These are phyloP conservation scores for Mobula birostris DNA, from an alignment of 2,113 vertebrate genomes.

Conservation along the genomic window DNA sequence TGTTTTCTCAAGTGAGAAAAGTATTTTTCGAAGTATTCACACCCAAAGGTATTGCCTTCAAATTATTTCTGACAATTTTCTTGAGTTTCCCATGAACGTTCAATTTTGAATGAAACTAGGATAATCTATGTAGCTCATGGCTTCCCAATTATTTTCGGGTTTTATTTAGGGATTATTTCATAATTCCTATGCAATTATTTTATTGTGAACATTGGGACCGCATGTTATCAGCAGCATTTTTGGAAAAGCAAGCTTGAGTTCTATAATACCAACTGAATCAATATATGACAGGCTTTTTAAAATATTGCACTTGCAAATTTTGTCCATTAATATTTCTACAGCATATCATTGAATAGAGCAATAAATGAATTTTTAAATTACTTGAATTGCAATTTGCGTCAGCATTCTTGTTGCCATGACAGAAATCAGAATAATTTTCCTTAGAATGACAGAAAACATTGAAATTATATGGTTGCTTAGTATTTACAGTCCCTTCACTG, in stretches of 20 bases:
- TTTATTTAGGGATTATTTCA: neutral
- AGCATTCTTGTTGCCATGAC: neutral
- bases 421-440: neutral
- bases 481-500: neutral
- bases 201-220: slow-evolving; percentile 38
- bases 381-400: neutral
- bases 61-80: neutral
- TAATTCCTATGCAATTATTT: neutral
- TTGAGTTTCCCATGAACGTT: neutral
- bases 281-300: neutral
- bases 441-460: neutral
- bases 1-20: neutral
- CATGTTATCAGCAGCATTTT: slow-evolving; percentile 40
- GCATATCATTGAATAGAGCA: neutral
- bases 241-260: slow-evolving; percentile 39
- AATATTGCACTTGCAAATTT: slow-evolving; percentile 23
- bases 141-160: neutral
- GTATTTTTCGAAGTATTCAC: neutral
- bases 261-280: neutral
- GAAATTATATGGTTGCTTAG: neutral
- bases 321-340: neutral
- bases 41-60: neutral
- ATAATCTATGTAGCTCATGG: neutral
- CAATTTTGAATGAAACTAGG: neutral
- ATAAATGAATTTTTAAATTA: slow-evolving; percentile 2